Conservation (phyloP, 2,113 vertebrate species). For the Polypterus senegalus region DNA sequence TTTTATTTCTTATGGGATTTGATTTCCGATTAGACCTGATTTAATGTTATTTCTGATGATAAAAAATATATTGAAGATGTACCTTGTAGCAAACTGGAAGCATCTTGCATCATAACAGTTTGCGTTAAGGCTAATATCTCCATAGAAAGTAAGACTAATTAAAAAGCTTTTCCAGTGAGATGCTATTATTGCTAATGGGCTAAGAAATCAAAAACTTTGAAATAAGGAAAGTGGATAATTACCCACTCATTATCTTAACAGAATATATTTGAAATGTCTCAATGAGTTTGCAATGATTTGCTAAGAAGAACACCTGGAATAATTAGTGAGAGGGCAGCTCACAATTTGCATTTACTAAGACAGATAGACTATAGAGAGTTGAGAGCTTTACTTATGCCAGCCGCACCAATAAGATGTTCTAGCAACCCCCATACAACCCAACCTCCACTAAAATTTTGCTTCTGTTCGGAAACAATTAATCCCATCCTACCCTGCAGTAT, state of each 20-base stretch:
- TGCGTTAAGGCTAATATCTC: too few species aligned
- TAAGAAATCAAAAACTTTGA: neutral
- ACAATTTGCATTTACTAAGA: slow-evolving; percentile 24
- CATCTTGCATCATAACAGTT: too few species aligned
- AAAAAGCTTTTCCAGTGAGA: neutral
- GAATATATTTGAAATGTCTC: neutral
- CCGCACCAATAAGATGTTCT: slow-evolving; percentile 26
- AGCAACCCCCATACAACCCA: slow-evolving; percentile 10
- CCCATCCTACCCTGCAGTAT: slow-evolving; percentile 30
- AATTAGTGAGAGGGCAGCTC: slow-evolving; percentile 26
- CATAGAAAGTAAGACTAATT: neutral
- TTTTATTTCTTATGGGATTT: too few species aligned
- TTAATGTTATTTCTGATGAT: too few species aligned
- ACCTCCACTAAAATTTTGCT: slow-evolving; percentile 44
- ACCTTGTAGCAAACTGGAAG: too few species aligned
- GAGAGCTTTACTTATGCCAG: slow-evolving; percentile 22
- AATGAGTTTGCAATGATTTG: slow-evolving; percentile 24
- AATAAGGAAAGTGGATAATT: neutral
- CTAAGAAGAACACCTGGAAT: slow-evolving; percentile 37
- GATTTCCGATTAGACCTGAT: too few species aligned
- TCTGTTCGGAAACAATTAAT: slow-evolving; percentile 55
- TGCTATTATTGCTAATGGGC: neutral
- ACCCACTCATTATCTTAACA: neutral
- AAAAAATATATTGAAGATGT: too few species aligned
- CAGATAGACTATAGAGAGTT: slow-evolving; percentile 21